These are phyloP conservation scores for Mongoloraphidia duomilia DNA, from an alignment of 2,888 invertebrate species.

Conservation along the genomic window DNA sequence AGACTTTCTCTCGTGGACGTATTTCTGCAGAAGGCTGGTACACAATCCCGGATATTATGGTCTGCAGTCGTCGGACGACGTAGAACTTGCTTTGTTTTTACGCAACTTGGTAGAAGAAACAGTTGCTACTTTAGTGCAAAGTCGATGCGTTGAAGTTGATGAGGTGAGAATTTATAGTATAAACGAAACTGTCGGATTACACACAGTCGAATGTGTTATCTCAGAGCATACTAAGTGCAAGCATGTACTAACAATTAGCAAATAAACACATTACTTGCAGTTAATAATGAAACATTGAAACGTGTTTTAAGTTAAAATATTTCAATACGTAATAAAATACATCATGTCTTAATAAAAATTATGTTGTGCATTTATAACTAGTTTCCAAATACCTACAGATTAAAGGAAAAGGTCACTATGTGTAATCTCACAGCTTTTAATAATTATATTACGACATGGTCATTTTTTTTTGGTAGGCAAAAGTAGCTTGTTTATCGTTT, in stretches of 20 bases:
- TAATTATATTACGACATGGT: too few relatives aligned
- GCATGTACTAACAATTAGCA: background rate
- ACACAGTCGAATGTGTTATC: too few relatives aligned
- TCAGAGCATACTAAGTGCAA: too few relatives aligned
- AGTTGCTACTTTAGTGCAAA: constrained; percentile 51
- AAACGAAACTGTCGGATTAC: background rate
- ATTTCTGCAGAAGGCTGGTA: constrained; percentile 83
- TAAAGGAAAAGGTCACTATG: too few relatives aligned
- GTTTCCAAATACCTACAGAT: too few relatives aligned
- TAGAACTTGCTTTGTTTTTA: constrained; percentile 58
- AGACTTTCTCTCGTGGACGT: constrained; percentile 98
- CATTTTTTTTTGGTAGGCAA: too few relatives aligned
- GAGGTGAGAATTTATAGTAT: constrained; percentile 37
- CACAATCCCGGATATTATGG: constrained; percentile 89
- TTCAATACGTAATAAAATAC: background rate
- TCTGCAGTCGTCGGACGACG: constrained; percentile 53
- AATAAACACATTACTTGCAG: background rate
- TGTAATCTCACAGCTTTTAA: too few relatives aligned
- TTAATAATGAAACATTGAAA: background rate
- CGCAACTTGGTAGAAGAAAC: constrained; percentile 70
- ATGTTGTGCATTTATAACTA: too few relatives aligned
- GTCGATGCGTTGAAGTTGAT: constrained; percentile 66
- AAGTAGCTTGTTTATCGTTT: too few relatives aligned
- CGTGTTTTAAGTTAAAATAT: too few relatives aligned
- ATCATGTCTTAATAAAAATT: too few relatives aligned